Evolutionary conservation across 2,113 vertebrate genomes (phyloP).

Genomic region (Sakesphorus luctuosus): DNA sequence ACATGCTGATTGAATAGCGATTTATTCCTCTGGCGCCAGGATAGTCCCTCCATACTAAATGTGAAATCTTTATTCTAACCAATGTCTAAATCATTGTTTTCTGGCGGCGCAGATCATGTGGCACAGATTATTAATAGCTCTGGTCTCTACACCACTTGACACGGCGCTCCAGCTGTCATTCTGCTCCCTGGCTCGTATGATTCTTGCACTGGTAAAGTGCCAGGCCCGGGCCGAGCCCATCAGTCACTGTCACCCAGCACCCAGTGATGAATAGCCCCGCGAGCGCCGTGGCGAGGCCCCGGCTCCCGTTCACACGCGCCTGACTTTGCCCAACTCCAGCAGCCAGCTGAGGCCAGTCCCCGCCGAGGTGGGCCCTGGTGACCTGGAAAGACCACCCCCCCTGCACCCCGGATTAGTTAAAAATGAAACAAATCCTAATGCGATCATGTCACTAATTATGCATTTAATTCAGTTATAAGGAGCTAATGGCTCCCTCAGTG

Average conservation of each 20-base stretch:
- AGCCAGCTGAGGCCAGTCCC: constrained; percentile 84
- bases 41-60: constrained; percentile 81
- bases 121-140: constrained; percentile 99
- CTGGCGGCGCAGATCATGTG: constrained; percentile 83
- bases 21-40: constrained; percentile 78
- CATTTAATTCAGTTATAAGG: constrained; percentile 98
- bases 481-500: constrained; percentile 96
- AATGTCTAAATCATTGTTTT: constrained; percentile 86
- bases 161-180: constrained; percentile 99
- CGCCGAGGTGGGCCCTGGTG: constrained; percentile 53
- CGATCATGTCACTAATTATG: constrained; percentile 96
- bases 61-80: constrained; percentile 90
- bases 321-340: constrained; percentile 80
- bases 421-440: constrained; percentile 92
- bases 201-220: constrained; percentile 93
- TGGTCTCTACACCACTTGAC: constrained; percentile 97
- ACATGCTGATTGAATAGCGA: constrained; percentile 91
- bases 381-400: constrained; percentile 75
- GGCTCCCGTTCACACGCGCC: constrained; percentile 81
- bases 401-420: constrained; percentile 72
- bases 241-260: constrained; percentile 96
- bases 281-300: constrained; percentile 74
- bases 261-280: constrained; percentile 93
- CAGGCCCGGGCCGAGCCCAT: constrained; percentile 89
- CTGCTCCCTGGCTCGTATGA: constrained; percentile 88